These are phyloP conservation scores for Chrysogorgia sp. DNA, from an alignment of 92 coral and sea anemone genomes.

Conservation along the genomic window DNA sequence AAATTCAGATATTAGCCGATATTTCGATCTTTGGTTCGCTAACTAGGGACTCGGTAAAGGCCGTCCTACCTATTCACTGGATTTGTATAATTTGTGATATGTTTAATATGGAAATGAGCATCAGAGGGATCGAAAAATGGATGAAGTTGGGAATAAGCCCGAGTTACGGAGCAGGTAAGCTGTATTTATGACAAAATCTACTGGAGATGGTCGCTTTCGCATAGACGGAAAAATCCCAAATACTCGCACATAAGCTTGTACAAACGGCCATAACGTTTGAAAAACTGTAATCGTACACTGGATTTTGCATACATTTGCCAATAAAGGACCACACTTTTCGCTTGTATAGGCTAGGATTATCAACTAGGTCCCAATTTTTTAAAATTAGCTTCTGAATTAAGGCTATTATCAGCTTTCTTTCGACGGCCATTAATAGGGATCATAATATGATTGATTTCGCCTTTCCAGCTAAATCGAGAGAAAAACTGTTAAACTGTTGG, in stretches of 20 bases:
- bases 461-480: neutral
- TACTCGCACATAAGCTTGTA: neutral
- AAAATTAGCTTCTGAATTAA: neutral
- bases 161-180: conserved; percentile 3
- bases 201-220: too few relatives aligned
- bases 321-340: too few relatives aligned
- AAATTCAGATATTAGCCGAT: too few relatives aligned
- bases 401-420: neutral
- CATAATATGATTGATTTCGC: neutral
- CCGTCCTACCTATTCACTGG: neutral
- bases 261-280: conserved; percentile 8
- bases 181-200: neutral
- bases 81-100: neutral
- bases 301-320: too few relatives aligned
- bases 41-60: too few relatives aligned
- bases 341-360: too few relatives aligned
- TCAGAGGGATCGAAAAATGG: neutral
- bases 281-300: too few relatives aligned
- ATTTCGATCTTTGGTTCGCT: too few relatives aligned
- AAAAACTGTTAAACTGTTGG: neutral
- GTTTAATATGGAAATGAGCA: neutral
- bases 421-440: neutral
- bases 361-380: neutral
- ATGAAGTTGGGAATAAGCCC: too few relatives aligned
- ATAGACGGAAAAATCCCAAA: neutral